phyloP scores from a whole-genome alignment of 2,888 invertebrate species.

The Physocephala rufipes region DNA sequence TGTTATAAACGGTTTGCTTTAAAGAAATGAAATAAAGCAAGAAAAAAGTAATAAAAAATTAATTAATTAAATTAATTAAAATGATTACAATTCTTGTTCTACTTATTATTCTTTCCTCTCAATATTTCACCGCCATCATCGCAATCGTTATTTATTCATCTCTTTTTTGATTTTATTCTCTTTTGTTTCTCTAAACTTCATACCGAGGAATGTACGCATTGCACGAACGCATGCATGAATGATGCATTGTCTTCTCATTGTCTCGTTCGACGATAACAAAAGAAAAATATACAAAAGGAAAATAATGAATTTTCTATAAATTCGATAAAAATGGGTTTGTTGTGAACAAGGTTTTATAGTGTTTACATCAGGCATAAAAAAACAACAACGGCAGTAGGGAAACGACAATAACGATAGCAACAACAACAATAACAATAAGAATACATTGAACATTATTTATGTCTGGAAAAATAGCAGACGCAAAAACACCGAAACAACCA shows the following conservation, averaged over 20 bases:
- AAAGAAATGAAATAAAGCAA: background rate
- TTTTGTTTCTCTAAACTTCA: no score
- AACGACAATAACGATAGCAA: conserved; percentile 18
- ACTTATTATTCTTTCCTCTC: background rate
- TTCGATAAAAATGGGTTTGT: background rate
- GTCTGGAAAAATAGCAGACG: no score
- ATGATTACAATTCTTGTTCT: background rate
- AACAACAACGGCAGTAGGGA: background rate
- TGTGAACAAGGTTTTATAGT: conserved; percentile 12
- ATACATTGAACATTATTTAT: no score
- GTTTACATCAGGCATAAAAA: background rate
- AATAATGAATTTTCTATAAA: no score
- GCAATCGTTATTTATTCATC: no score
- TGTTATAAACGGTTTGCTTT: background rate
- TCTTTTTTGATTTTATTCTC: no score
- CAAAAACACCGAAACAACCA: no score
- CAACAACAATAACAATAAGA: conserved; percentile 23
- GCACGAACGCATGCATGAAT: no score
- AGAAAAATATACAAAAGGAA: no score
- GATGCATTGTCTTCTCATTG: no score
- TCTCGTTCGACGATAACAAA: no score
- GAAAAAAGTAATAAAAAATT: background rate
- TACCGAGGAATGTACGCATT: no score
- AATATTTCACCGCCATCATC: background rate
- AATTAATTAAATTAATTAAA: background rate